Evolutionary conservation across 2,113 vertebrate species (phyloP).

Genomic region (Forbesichthys papilliferus): DNA sequence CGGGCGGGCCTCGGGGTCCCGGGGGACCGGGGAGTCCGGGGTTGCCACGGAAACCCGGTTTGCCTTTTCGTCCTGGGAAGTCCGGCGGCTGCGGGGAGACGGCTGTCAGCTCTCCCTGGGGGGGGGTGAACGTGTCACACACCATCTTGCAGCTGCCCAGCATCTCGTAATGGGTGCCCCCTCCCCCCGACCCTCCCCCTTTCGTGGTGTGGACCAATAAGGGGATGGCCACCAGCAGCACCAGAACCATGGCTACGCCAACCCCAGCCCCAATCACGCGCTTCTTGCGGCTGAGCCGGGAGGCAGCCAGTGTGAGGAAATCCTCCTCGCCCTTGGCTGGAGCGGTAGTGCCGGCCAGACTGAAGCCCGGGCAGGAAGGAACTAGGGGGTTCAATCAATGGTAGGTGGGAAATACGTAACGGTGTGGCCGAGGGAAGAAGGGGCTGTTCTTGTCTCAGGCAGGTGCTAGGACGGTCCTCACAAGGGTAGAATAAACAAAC

Average conservation of each 20-base stretch:
- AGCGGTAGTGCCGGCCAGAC: conserved; percentile 83
- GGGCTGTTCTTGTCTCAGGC: conserved; percentile 4
- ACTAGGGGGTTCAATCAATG: conserved; percentile 42
- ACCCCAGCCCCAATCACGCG: conserved; percentile 91
- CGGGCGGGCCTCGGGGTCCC: conserved; percentile 86
- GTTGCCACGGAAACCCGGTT: conserved; percentile 83
- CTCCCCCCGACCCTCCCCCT: conserved; percentile 78
- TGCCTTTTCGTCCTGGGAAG: conserved; percentile 82
- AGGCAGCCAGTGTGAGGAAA: conserved; percentile 92
- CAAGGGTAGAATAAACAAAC: conserved; percentile 19
- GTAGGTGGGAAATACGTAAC: conserved; percentile 1
- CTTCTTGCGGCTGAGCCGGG: conserved; percentile 90
- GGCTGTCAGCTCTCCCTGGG: conserved; percentile 80
- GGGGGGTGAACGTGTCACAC: conserved; percentile 85
- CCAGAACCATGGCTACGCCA: conserved; percentile 94
- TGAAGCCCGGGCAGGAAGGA: conserved; percentile 55
- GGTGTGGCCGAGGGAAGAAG: not conserved
- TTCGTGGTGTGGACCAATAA: conserved; percentile 93
- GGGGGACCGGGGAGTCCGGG: conserved; percentile 85
- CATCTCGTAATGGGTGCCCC: conserved; percentile 88
- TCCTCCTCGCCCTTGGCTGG: conserved; percentile 92
- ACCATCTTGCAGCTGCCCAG: conserved; percentile 91
- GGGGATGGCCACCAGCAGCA: conserved; percentile 92
- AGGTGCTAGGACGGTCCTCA: conserved; percentile 23
- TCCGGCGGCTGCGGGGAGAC: conserved; percentile 82